Evolutionary conservation across 2,888 invertebrate genomes (phyloP), one percentile per base, ranked within the genome.

Genomic region (Idaea dimidiata): DNA sequence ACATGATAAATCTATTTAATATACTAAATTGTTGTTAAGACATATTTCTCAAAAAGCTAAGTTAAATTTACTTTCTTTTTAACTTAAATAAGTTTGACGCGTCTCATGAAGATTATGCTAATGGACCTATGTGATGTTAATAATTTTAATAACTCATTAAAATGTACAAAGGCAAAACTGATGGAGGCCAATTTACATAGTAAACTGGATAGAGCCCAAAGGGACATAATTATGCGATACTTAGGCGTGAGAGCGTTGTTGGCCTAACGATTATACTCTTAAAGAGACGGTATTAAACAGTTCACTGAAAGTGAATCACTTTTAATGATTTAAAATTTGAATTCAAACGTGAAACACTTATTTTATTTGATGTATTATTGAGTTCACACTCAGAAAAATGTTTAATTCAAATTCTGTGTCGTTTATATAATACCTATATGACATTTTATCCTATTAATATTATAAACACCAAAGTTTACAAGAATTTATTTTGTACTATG

Each of bases 121-220:
- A 43, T 14, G 43, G 43, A 14, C 10, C 14, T 43, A 43, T 43
- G 43, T 43, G 43, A 43, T 43, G 43, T 43, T 43, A 43, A 43
- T 43, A 43, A 43, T 43, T 43, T 43, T 43, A 43, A 43, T 43
- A 43, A 43, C 43, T 43, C 43, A 43, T 43, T 43, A 43, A 43
- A 43, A 43, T 43, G 8, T 43, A 43, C 43, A 43, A 43, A 43
- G 14, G 43, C 43, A 10, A 43, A 43, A 43, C 14, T 43, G 43
- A 1, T 14, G 43, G 10, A 43, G 43, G 7, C 43, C 14, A 43
- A 43, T 43, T 43, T 43, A 43, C 43, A 43, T 43, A 43, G 8
- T 43, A 43, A 43, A 43, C 14, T 24, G 24, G 43, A 14, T 43
- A 43, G 43, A 43, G 43, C 43, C 14, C 43, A 43, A 43, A 43